These are phyloP conservation scores for Eudasyphora cyanicolor DNA, from an alignment of 2,888 invertebrate genomes.

Conservation along the genomic window DNA sequence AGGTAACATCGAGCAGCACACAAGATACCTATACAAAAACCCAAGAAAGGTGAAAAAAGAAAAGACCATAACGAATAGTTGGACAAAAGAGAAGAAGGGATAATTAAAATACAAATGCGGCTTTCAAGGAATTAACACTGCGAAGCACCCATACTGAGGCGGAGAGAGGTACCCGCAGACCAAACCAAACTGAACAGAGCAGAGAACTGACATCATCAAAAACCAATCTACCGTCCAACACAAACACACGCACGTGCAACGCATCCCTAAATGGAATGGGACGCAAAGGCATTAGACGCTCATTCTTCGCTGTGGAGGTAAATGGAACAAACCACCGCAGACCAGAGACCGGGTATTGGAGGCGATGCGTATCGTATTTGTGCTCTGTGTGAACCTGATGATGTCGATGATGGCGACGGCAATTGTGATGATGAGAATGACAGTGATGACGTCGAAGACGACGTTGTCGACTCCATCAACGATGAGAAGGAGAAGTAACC, in stretches of 20 bases:
- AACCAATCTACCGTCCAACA: background rate
- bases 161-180: background rate
- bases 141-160: no score
- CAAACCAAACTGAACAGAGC: background rate
- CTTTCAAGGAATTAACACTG: conserved; percentile 8
- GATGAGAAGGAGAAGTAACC: no score
- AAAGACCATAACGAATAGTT: background rate
- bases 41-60: background rate
- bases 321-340: background rate
- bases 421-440: background rate
- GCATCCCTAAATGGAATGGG: background rate
- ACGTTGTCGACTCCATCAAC: no score
- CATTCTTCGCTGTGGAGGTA: background rate
- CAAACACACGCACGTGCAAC: background rate
- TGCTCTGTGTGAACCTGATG: background rate
- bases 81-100: conserved; percentile 17
- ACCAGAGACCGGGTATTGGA: no score
- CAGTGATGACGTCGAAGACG: no score
- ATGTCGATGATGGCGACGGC: background rate
- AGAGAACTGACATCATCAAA: background rate
- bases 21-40: background rate
- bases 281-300: background rate
- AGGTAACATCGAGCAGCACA: background rate
- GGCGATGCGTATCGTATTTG: background rate
- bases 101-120: conserved; percentile 37